Conservation (phyloP, 2,797 vertebrate genomes). For the Channallabes apus region DNA sequence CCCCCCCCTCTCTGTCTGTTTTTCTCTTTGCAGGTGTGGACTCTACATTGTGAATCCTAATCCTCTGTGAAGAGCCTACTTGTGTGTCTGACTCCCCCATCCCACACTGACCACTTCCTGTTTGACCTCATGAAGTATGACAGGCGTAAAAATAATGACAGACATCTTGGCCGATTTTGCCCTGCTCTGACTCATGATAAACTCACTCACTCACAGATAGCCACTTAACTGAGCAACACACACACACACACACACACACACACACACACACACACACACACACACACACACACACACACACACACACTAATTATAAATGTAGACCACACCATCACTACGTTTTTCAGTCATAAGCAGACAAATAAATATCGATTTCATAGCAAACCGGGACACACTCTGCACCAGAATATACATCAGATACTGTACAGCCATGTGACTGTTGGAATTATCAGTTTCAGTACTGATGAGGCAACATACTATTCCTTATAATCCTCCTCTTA, state of each 20-base stretch:
- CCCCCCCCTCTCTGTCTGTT: conserved; percentile 43
- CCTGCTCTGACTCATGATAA: conserved; percentile 89
- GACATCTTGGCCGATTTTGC: conserved; percentile 83
- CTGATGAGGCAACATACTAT: not conserved
- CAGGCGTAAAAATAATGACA: conserved; percentile 99
- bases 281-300: not conserved
- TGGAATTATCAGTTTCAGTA: not conserved
- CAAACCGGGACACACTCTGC: not conserved
- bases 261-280: not conserved
- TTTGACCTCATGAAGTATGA: conserved; percentile 92
- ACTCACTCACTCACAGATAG: conserved; percentile 85
- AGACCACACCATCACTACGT: not conserved
- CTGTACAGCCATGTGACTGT: not conserved
- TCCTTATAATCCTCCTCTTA: not conserved
- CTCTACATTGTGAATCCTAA: conserved; percentile 95
- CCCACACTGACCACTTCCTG: conserved; percentile 86
- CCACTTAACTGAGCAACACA: conserved; percentile 16
- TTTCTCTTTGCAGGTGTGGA: conserved; percentile 85
- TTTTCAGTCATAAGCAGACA: not conserved
- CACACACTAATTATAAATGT: not conserved
- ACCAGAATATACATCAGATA: not conserved
- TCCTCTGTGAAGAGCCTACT: conserved; percentile 85
- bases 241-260: not conserved
- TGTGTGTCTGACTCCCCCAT: conserved; percentile 94
- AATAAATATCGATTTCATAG: not conserved